Conservation (phyloP, 2,888 invertebrate genomes). For the Seira sanloemensis region DNA sequence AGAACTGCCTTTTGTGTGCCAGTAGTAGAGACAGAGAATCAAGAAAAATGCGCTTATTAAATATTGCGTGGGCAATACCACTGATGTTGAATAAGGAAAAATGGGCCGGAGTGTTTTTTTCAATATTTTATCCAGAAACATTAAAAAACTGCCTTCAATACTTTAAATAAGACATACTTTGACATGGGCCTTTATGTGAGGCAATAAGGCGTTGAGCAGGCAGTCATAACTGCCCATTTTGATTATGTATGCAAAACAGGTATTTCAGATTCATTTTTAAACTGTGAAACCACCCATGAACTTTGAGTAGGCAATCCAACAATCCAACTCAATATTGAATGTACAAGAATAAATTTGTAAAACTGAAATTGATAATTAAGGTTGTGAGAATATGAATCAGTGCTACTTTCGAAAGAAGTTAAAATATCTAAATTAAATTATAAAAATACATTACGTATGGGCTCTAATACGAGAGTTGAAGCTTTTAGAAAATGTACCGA, state of each 20-base stretch:
- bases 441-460: neutral
- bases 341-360: neutral
- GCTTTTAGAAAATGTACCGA: too few relatives aligned
- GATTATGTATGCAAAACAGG: conserved; percentile 52
- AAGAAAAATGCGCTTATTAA: too few relatives aligned
- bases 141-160: neutral
- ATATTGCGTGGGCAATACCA: neutral
- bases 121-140: neutral
- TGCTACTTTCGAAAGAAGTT: neutral
- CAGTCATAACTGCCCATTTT: neutral
- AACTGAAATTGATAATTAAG: neutral
- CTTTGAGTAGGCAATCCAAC: conserved; percentile 14
- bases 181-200: neutral
- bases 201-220: neutral
- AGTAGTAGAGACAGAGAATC: too few relatives aligned
- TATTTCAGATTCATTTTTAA: conserved; percentile 42
- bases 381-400: neutral
- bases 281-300: conserved; percentile 54
- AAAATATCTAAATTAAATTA: neutral
- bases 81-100: neutral
- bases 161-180: neutral
- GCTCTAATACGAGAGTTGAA: neutral
- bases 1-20: too few relatives aligned
- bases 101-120: neutral
- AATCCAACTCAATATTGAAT: neutral